phyloP scores from a whole-genome alignment of 2,797 vertebrate species.

The Alfaro cultratus region DNA sequence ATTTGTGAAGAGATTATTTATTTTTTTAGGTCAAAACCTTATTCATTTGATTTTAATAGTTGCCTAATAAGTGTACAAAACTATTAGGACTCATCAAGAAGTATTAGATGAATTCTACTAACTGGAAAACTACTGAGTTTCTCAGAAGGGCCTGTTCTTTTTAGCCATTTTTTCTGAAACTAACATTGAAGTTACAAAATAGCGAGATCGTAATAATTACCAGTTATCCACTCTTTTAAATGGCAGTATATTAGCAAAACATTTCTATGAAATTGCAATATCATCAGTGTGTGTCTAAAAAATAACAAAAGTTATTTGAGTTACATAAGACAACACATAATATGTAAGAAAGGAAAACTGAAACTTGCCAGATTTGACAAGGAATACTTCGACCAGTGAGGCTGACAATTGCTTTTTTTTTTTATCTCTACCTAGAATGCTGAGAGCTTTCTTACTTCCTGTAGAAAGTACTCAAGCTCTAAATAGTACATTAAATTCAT shows the following conservation, averaged over 20 bases:
- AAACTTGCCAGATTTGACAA: not conserved
- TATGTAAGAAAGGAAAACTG: not conserved
- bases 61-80: slow-evolving; percentile 2
- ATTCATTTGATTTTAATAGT: not conserved
- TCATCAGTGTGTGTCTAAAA: not conserved
- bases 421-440: not conserved
- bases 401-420: not conserved
- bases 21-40: slow-evolving; percentile 9
- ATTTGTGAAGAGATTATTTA: slow-evolving; percentile 18
- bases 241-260: not conserved
- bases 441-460: not conserved
- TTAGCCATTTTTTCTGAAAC: not conserved
- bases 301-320: not conserved
- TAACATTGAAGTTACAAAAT: not conserved
- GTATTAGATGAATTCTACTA: not conserved
- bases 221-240: not conserved
- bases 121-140: not conserved
- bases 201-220: not conserved
- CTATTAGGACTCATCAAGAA: not conserved
- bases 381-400: not conserved
- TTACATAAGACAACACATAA: not conserved
- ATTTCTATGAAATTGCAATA: not conserved
- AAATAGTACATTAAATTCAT: slow-evolving; percentile 11
- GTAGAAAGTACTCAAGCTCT: slow-evolving; percentile 15
- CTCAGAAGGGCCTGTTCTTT: not conserved